These are phyloP conservation scores for Zophobas morio DNA, from an alignment of 1,140 invertebrate genomes.

Conservation along the genomic window DNA sequence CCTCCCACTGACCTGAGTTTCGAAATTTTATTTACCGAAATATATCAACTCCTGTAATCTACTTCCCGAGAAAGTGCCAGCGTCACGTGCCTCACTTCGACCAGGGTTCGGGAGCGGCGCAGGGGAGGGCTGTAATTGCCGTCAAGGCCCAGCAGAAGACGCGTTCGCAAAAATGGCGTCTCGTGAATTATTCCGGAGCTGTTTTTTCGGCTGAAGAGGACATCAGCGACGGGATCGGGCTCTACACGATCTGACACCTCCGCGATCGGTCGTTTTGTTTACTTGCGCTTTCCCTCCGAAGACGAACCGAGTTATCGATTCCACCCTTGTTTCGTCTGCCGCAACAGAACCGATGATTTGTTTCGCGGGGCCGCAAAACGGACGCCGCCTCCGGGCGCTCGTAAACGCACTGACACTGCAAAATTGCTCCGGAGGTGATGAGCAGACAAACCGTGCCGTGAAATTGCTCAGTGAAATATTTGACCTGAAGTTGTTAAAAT, in stretches of 20 bases:
- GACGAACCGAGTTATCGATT: slow-evolving; percentile 23
- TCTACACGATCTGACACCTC: slow-evolving; percentile 44
- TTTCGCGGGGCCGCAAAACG: slow-evolving; percentile 12
- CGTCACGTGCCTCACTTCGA: no score
- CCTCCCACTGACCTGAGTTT: no score
- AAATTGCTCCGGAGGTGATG: slow-evolving; percentile 1
- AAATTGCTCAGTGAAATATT: slow-evolving; percentile 21
- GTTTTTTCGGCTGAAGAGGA: slow-evolving; percentile 28
- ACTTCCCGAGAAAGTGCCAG: no score
- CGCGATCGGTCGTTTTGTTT: slow-evolving; percentile 34
- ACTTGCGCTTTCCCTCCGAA: slow-evolving; percentile 10
- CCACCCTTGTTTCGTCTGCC: slow-evolving; percentile 27
- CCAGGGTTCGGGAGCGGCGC: no score
- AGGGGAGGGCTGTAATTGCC: not conserved
- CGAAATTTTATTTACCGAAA: no score
- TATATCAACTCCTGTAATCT: no score
- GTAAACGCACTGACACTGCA: slow-evolving; percentile 14
- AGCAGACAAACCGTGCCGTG: not conserved
- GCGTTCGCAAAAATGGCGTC: slow-evolving; percentile 30
- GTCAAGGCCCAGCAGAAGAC: slow-evolving; percentile 12
- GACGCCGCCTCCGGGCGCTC: slow-evolving; percentile 1
- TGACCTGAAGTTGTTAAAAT: no score
- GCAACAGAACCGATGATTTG: slow-evolving; percentile 40
- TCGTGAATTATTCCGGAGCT: slow-evolving; percentile 28
- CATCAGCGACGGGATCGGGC: slow-evolving; percentile 19